Evolutionary conservation across 2,113 vertebrate genomes (phyloP).

Genomic region (Leptodactylus fuscus): DNA sequence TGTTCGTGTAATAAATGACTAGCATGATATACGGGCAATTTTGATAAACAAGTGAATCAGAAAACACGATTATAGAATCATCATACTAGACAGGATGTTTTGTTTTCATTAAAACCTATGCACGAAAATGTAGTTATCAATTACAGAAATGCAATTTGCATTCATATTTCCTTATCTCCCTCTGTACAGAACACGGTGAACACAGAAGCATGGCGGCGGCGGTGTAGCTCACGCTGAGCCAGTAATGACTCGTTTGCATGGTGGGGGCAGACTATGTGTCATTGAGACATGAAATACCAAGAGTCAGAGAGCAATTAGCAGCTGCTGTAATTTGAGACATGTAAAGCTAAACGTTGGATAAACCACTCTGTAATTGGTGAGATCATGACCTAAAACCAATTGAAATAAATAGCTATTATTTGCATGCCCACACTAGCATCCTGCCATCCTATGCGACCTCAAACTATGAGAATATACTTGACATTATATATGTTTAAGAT

Average conservation of each 20-base stretch:
- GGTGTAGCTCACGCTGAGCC: slow-evolving; percentile 24
- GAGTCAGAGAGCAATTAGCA: slow-evolving; percentile 37
- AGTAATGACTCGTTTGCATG: slow-evolving; percentile 41
- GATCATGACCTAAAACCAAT: slow-evolving; percentile 24
- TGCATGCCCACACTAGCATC: background rate
- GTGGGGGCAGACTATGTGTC: slow-evolving; percentile 33
- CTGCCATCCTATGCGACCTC: background rate
- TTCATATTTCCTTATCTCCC: slow-evolving; percentile 37
- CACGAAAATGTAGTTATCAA: slow-evolving; percentile 10
- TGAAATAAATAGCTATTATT: slow-evolving; percentile 15
- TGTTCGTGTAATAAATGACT: background rate
- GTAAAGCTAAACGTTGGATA: slow-evolving; percentile 10
- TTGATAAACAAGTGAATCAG: slow-evolving; percentile 20
- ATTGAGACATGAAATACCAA: slow-evolving; percentile 43
- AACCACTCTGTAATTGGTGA: slow-evolving; percentile 10
- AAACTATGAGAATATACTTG: too few species aligned
- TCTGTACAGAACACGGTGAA: slow-evolving; percentile 2
- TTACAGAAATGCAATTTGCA: slow-evolving; percentile 38
- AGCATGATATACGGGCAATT: slow-evolving; percentile 6
- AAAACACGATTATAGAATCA: slow-evolving; percentile 19
- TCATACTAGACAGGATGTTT: slow-evolving; percentile 61
- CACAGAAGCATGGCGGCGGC: background rate
- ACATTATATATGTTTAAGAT: too few species aligned
- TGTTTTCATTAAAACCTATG: slow-evolving; percentile 15
- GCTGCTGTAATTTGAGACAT: slow-evolving; percentile 25